phyloP scores from a whole-genome alignment of 1,140 invertebrate species.

The Lepidotrigona ventralis region DNA sequence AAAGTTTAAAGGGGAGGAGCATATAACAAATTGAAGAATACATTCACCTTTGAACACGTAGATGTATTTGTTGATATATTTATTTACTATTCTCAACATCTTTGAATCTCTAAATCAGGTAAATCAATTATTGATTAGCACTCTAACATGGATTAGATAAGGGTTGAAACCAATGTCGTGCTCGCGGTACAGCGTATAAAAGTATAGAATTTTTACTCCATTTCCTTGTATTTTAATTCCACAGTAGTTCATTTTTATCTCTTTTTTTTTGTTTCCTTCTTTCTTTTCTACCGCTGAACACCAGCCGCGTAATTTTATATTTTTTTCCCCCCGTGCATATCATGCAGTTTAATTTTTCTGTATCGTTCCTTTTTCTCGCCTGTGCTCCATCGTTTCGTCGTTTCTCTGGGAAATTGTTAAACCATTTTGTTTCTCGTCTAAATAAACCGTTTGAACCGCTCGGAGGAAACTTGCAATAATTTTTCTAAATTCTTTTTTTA shows the following conservation, averaged over 20 bases:
- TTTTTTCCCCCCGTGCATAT: not conserved
- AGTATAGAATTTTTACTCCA: not conserved
- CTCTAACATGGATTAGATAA: too few relatives aligned
- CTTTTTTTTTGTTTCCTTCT: not conserved
- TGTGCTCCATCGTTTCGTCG: not conserved
- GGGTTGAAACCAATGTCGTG: not conserved
- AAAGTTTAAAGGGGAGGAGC: too few relatives aligned
- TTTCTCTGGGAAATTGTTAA: not conserved
- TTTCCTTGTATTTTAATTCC: constrained; percentile 21
- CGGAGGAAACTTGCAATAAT: too few relatives aligned
- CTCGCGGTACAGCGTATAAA: not conserved
- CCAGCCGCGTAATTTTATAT: not conserved
- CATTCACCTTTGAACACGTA: too few relatives aligned
- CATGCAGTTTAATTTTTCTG: not conserved
- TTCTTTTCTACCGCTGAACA: not conserved
- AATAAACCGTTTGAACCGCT: not conserved
- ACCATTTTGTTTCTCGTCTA: not conserved
- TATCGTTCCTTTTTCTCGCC: not conserved
- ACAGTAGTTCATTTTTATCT: not conserved
- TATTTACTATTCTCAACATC: too few relatives aligned
- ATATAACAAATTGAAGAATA: too few relatives aligned
- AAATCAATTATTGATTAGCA: too few relatives aligned
- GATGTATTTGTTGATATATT: too few relatives aligned
- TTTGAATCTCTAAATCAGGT: too few relatives aligned
- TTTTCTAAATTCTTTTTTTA: too few relatives aligned